phyloP scores from a whole-genome alignment of 2,797 vertebrate species.

The Clamator glandarius region DNA sequence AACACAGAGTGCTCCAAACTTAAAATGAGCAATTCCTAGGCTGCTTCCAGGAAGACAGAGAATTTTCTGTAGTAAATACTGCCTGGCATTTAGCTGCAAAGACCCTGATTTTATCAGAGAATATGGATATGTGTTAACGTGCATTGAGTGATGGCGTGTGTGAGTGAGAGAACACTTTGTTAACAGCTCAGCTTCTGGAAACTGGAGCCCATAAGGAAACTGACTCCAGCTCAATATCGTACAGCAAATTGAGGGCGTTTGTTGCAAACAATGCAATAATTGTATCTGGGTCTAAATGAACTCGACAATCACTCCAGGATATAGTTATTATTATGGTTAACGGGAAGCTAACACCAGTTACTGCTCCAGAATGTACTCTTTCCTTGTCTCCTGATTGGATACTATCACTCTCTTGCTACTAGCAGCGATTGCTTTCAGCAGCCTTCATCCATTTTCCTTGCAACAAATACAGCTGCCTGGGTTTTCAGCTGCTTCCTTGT shows the following conservation, averaged over 20 bases:
- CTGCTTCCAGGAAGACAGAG: not conserved
- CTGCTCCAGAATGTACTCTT: slow-evolving; percentile 26
- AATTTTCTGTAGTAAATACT: slow-evolving; percentile 12
- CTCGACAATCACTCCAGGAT: not conserved
- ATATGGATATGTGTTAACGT: not conserved
- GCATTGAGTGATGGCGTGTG: not conserved
- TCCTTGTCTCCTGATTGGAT: slow-evolving; percentile 44
- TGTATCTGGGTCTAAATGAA: slow-evolving; percentile 52
- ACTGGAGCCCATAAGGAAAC: not conserved
- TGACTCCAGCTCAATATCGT: not conserved
- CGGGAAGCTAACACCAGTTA: slow-evolving; percentile 34
- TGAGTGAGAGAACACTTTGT: not conserved
- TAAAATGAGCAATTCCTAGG: fast-evolving
- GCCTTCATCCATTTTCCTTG: slow-evolving; percentile 9
- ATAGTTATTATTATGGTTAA: slow-evolving; percentile 50
- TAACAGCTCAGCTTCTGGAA: slow-evolving; percentile 24
- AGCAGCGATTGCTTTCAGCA: slow-evolving; percentile 20
- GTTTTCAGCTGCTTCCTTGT: not conserved
- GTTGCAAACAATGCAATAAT: slow-evolving; percentile 56
- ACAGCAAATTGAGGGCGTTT: slow-evolving; percentile 48
- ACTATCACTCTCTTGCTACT: slow-evolving; percentile 21
- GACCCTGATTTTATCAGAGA: slow-evolving; percentile 11
- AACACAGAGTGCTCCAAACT: fast-evolving
- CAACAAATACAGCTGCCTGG: slow-evolving; percentile 2
- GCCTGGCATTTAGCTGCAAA: not conserved